A percentile compares a stretch with the other conserved stretches of the same genome.
Evolutionary conservation across 2,797 vertebrate genomes (phyloP).

Genomic region (Erethizon dorsatum): DNA sequence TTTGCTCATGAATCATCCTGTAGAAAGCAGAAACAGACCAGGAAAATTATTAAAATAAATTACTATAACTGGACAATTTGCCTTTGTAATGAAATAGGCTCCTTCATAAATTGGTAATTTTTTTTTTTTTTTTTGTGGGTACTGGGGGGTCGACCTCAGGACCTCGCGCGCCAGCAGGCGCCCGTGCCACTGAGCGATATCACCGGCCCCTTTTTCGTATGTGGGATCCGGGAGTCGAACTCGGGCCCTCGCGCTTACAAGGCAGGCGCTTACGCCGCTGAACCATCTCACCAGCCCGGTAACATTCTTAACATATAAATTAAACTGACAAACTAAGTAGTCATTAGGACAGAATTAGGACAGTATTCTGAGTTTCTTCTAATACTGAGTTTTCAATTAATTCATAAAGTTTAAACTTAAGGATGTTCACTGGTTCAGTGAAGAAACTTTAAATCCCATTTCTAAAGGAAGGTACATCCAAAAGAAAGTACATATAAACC

Average conservation of each 20-base stretch:
- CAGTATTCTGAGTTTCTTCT: not conserved
- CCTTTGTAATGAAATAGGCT: not conserved
- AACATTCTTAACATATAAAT: constrained; percentile 4
- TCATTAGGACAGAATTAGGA: not conserved
- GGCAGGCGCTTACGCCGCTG: too few species aligned
- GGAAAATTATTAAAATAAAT: constrained; percentile 43
- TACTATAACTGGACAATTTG: not conserved
- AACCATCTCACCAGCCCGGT: too few species aligned
- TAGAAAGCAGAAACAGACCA: not conserved
- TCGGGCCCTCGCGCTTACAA: too few species aligned
- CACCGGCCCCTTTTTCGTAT: too few species aligned
- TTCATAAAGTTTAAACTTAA: constrained; percentile 48
- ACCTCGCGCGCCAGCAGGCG: too few species aligned
- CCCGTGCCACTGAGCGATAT: too few species aligned
- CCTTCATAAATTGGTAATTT: not conserved
- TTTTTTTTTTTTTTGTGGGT: too few species aligned
- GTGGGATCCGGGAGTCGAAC: too few species aligned
- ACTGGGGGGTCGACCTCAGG: too few species aligned
- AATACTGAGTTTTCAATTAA: constrained; percentile 17
- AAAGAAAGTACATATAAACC: not conserved
- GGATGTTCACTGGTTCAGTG: not conserved
- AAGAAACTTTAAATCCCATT: constrained; percentile 37
- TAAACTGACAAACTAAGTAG: not conserved
- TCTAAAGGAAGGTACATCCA: constrained; percentile 2
- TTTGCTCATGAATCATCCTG: not conserved